phyloP scores from a whole-genome alignment of 1,140 invertebrate genomes.

The Nephila pilipes region DNA sequence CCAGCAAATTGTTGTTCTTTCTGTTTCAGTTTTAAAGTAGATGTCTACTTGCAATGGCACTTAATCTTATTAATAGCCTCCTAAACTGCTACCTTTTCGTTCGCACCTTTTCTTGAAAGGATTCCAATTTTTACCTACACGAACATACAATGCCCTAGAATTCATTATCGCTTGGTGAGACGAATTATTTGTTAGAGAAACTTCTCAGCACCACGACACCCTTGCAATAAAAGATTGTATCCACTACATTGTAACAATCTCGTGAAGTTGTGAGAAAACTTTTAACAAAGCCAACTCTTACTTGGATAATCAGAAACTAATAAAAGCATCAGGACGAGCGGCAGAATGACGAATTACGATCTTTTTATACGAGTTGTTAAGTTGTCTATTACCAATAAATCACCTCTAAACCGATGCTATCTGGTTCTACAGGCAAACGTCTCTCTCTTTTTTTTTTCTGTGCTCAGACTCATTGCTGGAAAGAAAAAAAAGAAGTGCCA shows the following conservation, averaged over 20 bases:
- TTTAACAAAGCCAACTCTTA: not conserved
- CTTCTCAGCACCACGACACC: not conserved
- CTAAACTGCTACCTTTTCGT: not conserved
- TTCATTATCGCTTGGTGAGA: not conserved
- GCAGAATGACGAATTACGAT: slow-evolving; percentile 66
- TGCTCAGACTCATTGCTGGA: not conserved
- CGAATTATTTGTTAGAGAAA: not conserved
- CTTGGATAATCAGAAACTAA: slow-evolving; percentile 27
- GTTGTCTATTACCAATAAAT: slow-evolving; percentile 73
- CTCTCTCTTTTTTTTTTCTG: not conserved
- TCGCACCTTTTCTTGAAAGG: not conserved
- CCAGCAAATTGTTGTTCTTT: no score
- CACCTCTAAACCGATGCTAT: slow-evolving; percentile 63
- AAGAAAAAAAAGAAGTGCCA: not conserved
- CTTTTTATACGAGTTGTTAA: slow-evolving; percentile 71
- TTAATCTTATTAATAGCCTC: not conserved
- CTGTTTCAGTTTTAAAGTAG: not conserved
- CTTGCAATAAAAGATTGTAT: not conserved
- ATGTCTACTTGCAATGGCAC: not conserved
- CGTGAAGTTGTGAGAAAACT: not conserved
- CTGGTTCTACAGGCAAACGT: slow-evolving; percentile 14
- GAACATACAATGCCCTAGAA: not conserved
- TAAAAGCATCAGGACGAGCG: slow-evolving; percentile 15
- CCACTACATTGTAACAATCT: not conserved
- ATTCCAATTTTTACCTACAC: not conserved